Evolutionary conservation across 2,888 invertebrate species (phyloP), one percentile per base, ranked within the genome.

Genomic region (Melolontha melolontha): DNA sequence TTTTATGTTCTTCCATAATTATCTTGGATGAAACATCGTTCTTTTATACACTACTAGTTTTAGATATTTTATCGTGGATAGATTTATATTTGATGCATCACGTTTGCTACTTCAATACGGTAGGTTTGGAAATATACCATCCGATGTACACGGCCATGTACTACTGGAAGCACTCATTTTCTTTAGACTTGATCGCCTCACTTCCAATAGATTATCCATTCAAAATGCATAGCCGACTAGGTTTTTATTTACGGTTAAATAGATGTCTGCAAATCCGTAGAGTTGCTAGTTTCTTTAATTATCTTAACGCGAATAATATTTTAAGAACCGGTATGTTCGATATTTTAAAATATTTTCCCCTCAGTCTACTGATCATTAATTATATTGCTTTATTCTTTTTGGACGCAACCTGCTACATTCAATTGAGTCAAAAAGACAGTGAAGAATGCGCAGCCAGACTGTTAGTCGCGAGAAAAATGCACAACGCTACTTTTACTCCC

Each of bases 31-130:
- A 62, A 1, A 34, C 8, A 14, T 2, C 14, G 10, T 62, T 62
- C 47, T 62, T 39, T 34, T 70, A 72, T 27, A 6, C 44, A 0
- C 39, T 75, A n/a, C 54, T 70, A 39, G 44, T 67, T 5, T 54
- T 74, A 17, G 76, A 76, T 65, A 8, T 71, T 2, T 57, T 69
- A 12, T 70, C 71, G 16, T 66, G 75, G 64, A 34, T 72, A 0
- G 76, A 76, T 54, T 73, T 77, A 22, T 77, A 73, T 64, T 22
- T 77, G 0, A 69, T 73, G 39, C 75, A 76, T 54, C 74, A 77
- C 52, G 62, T 77, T 2, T 69, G 73, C 39, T 77, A 73, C 51
- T 78, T 74, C 67, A 74, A 77, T 52, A 34, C 68, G 7, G 44
- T 68, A 0, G 72, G 74, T 6, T 51, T 77, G 5, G 73, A 77